These are phyloP conservation scores for Phrynocephalus guinanensis DNA, from an alignment of 2,797 vertebrate species.

Conservation along the genomic window DNA sequence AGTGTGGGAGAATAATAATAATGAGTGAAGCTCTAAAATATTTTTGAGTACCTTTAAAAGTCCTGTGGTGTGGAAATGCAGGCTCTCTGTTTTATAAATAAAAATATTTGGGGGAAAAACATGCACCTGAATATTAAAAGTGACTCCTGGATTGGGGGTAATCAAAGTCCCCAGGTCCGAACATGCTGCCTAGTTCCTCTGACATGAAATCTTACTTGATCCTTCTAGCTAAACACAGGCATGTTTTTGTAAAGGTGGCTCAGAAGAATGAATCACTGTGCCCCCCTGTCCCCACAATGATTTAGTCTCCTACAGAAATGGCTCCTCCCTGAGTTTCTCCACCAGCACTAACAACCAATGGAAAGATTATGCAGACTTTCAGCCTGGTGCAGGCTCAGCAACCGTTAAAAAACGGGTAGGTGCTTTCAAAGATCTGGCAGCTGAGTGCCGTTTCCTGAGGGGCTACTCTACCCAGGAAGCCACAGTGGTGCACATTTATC, in stretches of 20 bases:
- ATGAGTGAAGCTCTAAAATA: neutral
- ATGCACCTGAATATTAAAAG: neutral
- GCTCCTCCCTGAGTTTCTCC: slow-evolving; percentile 3
- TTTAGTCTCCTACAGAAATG: slow-evolving; percentile 84
- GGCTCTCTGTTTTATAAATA: neutral
- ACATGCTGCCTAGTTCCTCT: neutral
- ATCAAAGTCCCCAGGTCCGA: neutral
- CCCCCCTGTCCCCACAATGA: slow-evolving; percentile 82
- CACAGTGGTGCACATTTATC: neutral
- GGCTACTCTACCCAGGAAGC: neutral
- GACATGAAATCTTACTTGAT: neutral
- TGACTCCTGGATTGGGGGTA: neutral
- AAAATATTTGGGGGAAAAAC: neutral
- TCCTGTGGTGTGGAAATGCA: neutral
- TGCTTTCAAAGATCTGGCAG: neutral
- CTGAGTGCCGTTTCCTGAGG: neutral
- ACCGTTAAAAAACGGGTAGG: neutral
- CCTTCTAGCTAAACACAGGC: neutral
- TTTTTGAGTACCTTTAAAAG: neutral
- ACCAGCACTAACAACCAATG: neutral
- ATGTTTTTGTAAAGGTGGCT: slow-evolving; percentile 84
- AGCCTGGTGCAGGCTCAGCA: neutral
- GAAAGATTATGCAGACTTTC: neutral
- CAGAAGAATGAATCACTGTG: slow-evolving; percentile 83
- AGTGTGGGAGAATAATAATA: neutral